Percentiles rank a stretch among this genome's conserved stretches.
Evolutionary conservation across 2,797 vertebrate species (phyloP).

Genomic region (Apogon hyalosoma): DNA sequence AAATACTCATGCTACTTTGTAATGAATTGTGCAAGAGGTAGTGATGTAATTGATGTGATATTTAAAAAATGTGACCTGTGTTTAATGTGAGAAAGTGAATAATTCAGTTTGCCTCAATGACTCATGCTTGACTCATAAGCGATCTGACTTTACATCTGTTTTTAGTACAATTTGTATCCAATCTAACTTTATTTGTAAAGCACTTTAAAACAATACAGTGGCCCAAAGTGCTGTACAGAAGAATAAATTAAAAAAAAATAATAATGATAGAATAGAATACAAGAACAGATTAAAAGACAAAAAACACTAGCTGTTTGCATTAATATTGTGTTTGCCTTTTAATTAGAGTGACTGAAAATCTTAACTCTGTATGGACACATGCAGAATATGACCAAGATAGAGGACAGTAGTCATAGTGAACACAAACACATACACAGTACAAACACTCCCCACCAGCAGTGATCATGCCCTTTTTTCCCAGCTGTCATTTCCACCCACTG

Average conservation of each 20-base stretch:
- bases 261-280: no score
- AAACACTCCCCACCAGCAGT: neutral
- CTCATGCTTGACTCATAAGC: conserved; percentile 50
- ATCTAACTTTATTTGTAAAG: no score
- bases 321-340: no score
- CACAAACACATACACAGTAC: neutral
- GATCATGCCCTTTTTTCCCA: conserved; percentile 23
- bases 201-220: no score
- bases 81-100: neutral
- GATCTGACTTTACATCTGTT: conserved; percentile 16
- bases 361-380: neutral
- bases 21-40: conserved; percentile 1
- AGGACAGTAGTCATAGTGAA: neutral
- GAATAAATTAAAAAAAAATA: no score
- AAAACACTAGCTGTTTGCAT: no score
- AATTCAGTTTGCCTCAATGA: conserved; percentile 11
- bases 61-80: neutral
- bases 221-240: no score
- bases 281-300: no score
- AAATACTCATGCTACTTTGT: neutral
- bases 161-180: conserved; percentile 15
- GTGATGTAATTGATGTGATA: conserved; percentile 1
- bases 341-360: neutral
- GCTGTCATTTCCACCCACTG: conserved; percentile 54
- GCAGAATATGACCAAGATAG: no score